These are phyloP conservation scores for Mesorhabditis sp. DNA, from an alignment of 2,888 invertebrate genomes.

Conservation along the genomic window DNA sequence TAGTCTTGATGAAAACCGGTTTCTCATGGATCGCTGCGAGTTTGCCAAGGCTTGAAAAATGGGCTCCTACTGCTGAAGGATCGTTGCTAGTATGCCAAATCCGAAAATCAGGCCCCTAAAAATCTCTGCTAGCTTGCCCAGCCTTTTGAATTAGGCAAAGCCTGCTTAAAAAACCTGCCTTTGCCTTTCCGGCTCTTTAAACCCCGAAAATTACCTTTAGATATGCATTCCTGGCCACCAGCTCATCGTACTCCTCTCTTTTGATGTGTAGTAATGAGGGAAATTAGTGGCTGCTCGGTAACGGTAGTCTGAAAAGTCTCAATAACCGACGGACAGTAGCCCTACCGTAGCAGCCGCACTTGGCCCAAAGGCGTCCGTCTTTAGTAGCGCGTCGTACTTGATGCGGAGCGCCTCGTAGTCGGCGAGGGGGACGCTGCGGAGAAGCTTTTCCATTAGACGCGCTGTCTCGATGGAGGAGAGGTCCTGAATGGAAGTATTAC, in stretches of 20 bases:
- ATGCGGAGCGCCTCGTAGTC: slow-evolving; percentile 34
- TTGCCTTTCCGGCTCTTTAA: too few relatives aligned
- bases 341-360: neutral
- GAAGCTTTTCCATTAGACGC: slow-evolving; percentile 40
- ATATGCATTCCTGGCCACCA: slow-evolving; percentile 23
- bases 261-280: slow-evolving; percentile 8
- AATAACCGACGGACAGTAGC: neutral
- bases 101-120: too few relatives aligned
- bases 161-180: too few relatives aligned
- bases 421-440: slow-evolving; percentile 40
- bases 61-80: too few relatives aligned
- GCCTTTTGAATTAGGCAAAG: too few relatives aligned
- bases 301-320: neutral
- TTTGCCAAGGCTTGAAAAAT: too few relatives aligned
- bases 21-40: too few relatives aligned
- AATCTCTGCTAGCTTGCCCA: too few relatives aligned
- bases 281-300: neutral
- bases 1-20: too few relatives aligned
- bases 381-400: slow-evolving; percentile 33
- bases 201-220: slow-evolving; percentile 18
- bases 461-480: slow-evolving; percentile 40
- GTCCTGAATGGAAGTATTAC: slow-evolving; percentile 23
- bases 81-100: too few relatives aligned
- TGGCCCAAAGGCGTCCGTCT: slow-evolving; percentile 14
- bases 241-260: slow-evolving; percentile 13